Evolutionary conservation across 2,888 invertebrate species (phyloP), one percentile per base, ranked within the genome.

Genomic region (Drosophila macrospina): DNA sequence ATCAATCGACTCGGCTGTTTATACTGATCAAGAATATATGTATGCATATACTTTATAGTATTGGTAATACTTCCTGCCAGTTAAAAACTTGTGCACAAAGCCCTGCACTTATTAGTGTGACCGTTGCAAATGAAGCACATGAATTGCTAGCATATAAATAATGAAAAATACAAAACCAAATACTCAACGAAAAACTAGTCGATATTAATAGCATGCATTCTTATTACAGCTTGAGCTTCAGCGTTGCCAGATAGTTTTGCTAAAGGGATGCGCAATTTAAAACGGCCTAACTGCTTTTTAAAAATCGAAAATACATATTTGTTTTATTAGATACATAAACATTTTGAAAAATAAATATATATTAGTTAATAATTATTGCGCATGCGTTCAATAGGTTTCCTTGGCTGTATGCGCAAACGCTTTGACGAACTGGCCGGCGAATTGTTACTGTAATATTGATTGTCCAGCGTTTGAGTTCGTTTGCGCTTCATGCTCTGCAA

Each of bases 371-470:
- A 88, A 60, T 74, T 83, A 50, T 89, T 85, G 2, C 90, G 90
- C 92, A 91, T 91, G 16, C 92, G 90, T 41, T 90, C 88, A 55
- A 92, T 89, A 11, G 92, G 92, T 32, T 87, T 89, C 4, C 92
- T 82, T 28, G 89, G 79, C 48, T 92, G 90, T 64, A 92, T 92
- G 30, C 91, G 90, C 16, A 91, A 74, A 41, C 92, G 90, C 63
- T 92, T 92, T 1, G 90, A 82, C 2, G 90, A 89, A 15, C 80
- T 80, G 13, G 79, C 74, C 2, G 87, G 85, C 11, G 89, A 83
- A 26, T 54, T 7, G 11, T 55, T 63, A 37, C 42, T 48, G 10
- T 16, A 61, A 55, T 72, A 78, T n/a, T 74, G 84, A 67, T 34
- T 80, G 39, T 91, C 91, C 11, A 80, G 57, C 1, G 90, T 90